A percentile compares a stretch with the other conserved stretches of the same genome.
phyloP scores from a whole-genome alignment of 2,797 vertebrate genomes.

The Borostomias antarcticus region DNA sequence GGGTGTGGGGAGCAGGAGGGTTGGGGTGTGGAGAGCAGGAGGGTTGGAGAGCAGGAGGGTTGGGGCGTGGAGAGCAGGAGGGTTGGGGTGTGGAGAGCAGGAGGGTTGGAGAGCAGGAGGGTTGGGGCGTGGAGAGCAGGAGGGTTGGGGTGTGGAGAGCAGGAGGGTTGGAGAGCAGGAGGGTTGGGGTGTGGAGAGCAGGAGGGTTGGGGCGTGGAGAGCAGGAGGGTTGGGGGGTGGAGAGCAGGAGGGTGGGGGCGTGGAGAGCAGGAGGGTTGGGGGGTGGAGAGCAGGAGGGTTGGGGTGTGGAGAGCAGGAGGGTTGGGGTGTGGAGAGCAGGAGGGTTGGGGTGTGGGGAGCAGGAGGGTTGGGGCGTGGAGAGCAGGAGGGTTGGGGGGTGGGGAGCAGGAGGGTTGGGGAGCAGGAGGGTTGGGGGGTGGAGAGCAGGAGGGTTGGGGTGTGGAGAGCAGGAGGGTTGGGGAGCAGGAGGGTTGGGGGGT shows the following conservation, averaged over 20 bases:
- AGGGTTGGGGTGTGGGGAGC: too few species aligned
- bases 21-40: too few species aligned
- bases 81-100: not conserved
- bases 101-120: not conserved
- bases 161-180: not conserved
- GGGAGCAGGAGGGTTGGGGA: too few species aligned
- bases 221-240: not conserved
- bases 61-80: too few species aligned
- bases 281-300: too few species aligned
- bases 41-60: too few species aligned
- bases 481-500: not conserved
- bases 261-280: not conserved
- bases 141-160: not conserved
- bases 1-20: too few species aligned
- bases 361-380: too few species aligned
- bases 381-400: too few species aligned
- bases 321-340: not conserved
- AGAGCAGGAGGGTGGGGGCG: not conserved
- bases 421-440: too few species aligned
- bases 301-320: not conserved
- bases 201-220: not conserved
- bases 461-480: not conserved
- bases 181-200: not conserved
- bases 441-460: too few species aligned
- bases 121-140: not conserved